These are phyloP conservation scores for Chionis minor DNA, from an alignment of 2,113 vertebrate species.

Conservation along the genomic window DNA sequence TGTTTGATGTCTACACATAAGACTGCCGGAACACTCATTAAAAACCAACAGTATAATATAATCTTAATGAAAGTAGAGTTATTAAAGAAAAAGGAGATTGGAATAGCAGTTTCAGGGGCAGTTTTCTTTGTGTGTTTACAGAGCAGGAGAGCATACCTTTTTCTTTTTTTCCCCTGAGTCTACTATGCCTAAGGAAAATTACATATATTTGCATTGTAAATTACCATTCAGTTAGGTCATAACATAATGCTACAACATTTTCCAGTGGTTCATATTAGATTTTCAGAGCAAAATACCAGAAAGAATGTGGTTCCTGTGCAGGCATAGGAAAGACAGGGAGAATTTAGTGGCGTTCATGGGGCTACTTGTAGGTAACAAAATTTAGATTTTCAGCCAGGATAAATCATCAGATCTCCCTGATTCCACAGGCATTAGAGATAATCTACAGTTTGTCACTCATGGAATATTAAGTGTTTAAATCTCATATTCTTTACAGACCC, in stretches of 20 bases:
- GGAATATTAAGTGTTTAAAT: not conserved
- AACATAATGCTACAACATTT: not conserved
- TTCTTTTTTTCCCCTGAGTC: not conserved
- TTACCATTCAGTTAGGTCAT: not conserved
- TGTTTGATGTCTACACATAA: not conserved
- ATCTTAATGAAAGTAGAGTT: not conserved
- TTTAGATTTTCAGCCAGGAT: not conserved
- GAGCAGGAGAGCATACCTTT: not conserved
- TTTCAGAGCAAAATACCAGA: not conserved
- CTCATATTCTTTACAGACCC: too few species aligned
- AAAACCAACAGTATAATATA: not conserved
- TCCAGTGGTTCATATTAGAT: not conserved
- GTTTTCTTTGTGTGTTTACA: not conserved
- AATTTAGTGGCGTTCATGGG: not conserved
- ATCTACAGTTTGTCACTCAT: not conserved
- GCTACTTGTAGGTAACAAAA: not conserved
- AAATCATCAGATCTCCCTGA: not conserved
- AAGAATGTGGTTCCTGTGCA: not conserved
- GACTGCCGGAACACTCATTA: not conserved
- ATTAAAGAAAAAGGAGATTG: not conserved
- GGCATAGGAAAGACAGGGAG: not conserved
- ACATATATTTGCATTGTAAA: not conserved
- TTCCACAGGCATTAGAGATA: not conserved
- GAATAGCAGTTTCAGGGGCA: not conserved
- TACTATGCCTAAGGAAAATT: not conserved